Conservation (phyloP, 2,113 vertebrate genomes). For the Microcebus tavaratra region DNA sequence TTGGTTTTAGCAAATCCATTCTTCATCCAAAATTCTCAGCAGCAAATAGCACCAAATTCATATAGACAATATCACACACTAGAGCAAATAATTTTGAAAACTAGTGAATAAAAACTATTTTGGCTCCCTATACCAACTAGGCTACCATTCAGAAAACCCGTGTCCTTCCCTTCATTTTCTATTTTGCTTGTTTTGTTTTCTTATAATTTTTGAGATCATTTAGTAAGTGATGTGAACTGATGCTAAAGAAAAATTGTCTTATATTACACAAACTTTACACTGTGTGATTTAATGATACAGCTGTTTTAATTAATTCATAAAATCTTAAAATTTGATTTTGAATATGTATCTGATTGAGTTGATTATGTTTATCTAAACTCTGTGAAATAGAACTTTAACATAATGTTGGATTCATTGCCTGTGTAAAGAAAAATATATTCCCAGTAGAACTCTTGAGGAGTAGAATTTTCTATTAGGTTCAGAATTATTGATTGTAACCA, state of each 20-base stretch:
- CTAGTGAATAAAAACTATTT: neutral
- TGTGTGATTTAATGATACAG: neutral
- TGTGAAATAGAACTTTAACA: neutral
- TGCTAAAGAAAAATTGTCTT: neutral
- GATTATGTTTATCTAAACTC: neutral
- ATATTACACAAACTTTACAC: neutral
- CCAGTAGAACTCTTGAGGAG: neutral
- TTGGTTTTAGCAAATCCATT: neutral
- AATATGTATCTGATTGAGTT: neutral
- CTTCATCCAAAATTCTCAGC: constrained; percentile 39
- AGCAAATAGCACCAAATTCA: neutral
- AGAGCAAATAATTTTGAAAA: neutral
- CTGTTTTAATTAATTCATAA: neutral
- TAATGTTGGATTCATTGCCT: neutral
- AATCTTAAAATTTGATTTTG: constrained; percentile 24
- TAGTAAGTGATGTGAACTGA: neutral
- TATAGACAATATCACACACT: neutral
- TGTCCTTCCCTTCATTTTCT: neutral
- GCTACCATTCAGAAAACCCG: neutral
- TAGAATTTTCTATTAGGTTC: neutral
- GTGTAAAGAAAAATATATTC: neutral
- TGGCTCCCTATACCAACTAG: neutral
- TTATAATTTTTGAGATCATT: neutral
- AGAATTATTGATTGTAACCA: neutral
- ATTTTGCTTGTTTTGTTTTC: neutral